Evolutionary conservation across 2,113 vertebrate species (phyloP), one percentile per base, ranked within the genome.

Genomic region (Xenus cinereus): DNA sequence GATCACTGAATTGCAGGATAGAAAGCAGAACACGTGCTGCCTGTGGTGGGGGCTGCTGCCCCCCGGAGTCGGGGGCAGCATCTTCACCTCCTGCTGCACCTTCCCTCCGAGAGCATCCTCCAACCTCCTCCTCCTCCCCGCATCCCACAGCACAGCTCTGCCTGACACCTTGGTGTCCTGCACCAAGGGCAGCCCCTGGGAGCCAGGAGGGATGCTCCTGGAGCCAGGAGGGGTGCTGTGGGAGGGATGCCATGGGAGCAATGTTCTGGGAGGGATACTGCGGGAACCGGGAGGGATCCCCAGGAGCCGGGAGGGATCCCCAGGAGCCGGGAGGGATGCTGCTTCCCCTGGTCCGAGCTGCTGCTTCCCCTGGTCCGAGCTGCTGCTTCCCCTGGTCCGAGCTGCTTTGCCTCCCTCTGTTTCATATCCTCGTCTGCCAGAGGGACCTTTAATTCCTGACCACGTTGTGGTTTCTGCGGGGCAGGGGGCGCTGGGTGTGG

Each of bases 101-200:
- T 37, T 21, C n/a, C 45, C 45, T 41, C n/a, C 13, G 2, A 24
- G 46, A 62, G 67, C 67, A 26, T 62, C 67, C 27, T 22, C 27
- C 54, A 8, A 1, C 17, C 5, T 30, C 14, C 2, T 4, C 19
- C 45, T 72, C n/a, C 21, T 46, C 53, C 45, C 28, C 1, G 0
- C n/a, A 33, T 21, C 54, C 7, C 8, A 7, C 2, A 4, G 78
- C 66, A 3, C 28, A 10, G 1, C 56, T 22, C 57, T 51, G 63
- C 33, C 71, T 5, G 23, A 2, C 2, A 0, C 5, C 27, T 28
- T 28, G 1, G 5, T 7, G 51, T 19, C 28, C 1, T 4, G 33
- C 15, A 7, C 30, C 4, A 2, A 10, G 53, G 14, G 26, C 12
- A 20, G 57, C 35, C 12, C 50, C 18, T 18, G 45, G 45, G 45